Percentiles rank a stretch among this genome's conserved stretches.
Evolutionary conservation across 2,797 vertebrate genomes (phyloP).

Genomic region (Onychomys arenicola): DNA sequence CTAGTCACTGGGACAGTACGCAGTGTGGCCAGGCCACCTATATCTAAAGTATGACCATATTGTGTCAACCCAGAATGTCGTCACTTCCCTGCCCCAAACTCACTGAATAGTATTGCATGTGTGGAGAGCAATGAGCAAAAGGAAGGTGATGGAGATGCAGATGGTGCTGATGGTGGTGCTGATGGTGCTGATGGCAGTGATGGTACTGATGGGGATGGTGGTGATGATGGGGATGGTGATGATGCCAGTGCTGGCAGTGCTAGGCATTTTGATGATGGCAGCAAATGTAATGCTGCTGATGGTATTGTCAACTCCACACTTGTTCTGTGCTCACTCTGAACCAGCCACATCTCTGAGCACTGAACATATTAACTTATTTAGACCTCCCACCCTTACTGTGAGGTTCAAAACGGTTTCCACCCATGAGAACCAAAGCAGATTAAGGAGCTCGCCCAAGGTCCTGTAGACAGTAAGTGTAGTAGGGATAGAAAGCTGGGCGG

Average conservation of each 20-base stretch:
- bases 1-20: neutral
- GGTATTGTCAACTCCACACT: neutral
- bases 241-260: neutral
- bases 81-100: neutral
- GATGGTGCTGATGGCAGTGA: accelerated
- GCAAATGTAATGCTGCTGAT: neutral
- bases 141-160: neutral
- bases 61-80: too few species aligned
- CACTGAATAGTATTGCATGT: neutral
- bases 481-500: neutral
- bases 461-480: neutral
- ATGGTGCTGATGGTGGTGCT: neutral
- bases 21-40: neutral
- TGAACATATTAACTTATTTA: neutral
- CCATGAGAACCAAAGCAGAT: neutral
- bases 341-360: neutral
- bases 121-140: neutral
- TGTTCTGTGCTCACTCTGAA: neutral
- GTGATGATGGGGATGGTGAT: accelerated
- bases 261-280: neutral
- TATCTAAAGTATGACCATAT: neutral
- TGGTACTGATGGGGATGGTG: accelerated
- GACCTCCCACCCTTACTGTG: neutral
- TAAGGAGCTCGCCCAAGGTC: too few species aligned
- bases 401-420: neutral